A percentile compares a stretch with the other conserved stretches of the same genome.
phyloP scores from a whole-genome alignment of 1,140 invertebrate genomes.

The Melanaphis sacchari region DNA sequence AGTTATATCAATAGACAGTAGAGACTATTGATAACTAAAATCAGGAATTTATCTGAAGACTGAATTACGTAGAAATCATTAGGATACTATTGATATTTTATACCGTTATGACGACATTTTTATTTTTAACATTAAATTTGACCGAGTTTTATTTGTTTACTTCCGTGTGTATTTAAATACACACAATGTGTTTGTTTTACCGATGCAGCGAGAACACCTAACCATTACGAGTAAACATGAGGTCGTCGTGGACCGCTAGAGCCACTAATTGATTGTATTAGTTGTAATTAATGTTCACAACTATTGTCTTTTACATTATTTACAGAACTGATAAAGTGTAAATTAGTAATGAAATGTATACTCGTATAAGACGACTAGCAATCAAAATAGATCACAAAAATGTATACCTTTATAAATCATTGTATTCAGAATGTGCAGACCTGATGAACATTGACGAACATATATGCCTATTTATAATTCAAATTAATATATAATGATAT shows the following conservation, averaged over 20 bases:
- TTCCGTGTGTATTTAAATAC: background rate
- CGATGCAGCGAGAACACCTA: background rate
- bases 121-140: background rate
- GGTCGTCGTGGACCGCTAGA: conserved; percentile 22
- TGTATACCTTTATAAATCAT: background rate
- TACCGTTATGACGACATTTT: background rate
- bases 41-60: background rate
- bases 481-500: background rate
- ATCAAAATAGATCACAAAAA: background rate
- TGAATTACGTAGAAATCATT: background rate
- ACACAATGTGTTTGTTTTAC: background rate
- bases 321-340: background rate
- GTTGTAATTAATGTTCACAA: background rate
- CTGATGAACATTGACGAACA: background rate
- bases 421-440: background rate
- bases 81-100: background rate
- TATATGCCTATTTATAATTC: background rate
- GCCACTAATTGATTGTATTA: background rate
- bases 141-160: conserved; percentile 24
- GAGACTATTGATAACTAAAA: background rate
- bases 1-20: background rate
- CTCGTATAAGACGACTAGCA: background rate
- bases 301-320: background rate
- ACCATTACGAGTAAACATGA: conserved; percentile 15
- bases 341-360: background rate